Base-by-base conservation (phyloP, 2,888 invertebrate species). In the Caenorhabditis auriculariae region DNA sequence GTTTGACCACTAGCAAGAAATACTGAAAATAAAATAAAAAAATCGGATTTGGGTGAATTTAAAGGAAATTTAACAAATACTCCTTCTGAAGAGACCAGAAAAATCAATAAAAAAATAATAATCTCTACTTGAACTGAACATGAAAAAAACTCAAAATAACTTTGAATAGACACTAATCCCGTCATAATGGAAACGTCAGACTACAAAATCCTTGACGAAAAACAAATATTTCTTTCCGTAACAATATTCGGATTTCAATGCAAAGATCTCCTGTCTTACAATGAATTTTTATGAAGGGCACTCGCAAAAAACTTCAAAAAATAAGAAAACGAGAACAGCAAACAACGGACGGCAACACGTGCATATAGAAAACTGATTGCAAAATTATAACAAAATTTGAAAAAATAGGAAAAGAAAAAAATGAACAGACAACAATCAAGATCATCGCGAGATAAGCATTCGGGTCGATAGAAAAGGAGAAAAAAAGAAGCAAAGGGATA, bases 261-360 rank as follows among this genome's bases (percentile, higher is more conserved):
- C n/a, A n/a, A n/a, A n/a, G n/a, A n/a, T n/a, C n/a, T n/a, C n/a
- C n/a, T n/a, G n/a, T n/a, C n/a, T n/a, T n/a, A n/a, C n/a, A n/a
- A n/a, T 15, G 43, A 26, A 37, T 19, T 37, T 47, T 23, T 37
- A 38, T n/a, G 37, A 17, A 12, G 23, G 37, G n/a, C n/a, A n/a
- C n/a, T n/a, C n/a, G n/a, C n/a, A n/a, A n/a, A n/a, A n/a, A n/a
- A n/a, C n/a, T n/a, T n/a, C n/a, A n/a, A n/a, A 43, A 44, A 29
- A 24, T 44, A 41, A 42, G 17, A 24, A 41, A 51, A 51, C 23
- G 37, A 42, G 39, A 54, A 28, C 32, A 46, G 32, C 52, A 45
- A 32, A 46, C 28, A 39, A 28, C 27, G 24, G 21, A 12, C 15
- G 19, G 4, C 4, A 26, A 54, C 42, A 48, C 48, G 27, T 47